Base-by-base conservation (phyloP, 2,888 invertebrate genomes). In the Noctua janthe region DNA sequence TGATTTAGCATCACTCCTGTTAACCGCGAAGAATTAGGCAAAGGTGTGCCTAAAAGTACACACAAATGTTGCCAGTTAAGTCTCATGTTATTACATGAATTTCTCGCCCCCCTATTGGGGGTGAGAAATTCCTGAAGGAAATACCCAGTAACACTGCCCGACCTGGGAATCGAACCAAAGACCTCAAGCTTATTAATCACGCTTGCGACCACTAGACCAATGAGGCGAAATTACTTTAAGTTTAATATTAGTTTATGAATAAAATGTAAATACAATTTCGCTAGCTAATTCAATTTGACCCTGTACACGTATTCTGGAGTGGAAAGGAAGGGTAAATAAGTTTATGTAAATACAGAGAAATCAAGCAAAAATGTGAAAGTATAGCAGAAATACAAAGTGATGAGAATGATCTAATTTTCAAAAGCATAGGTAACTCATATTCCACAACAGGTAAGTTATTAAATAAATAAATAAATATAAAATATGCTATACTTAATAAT, bases 391-490 rank as follows among this genome's bases (percentile, higher is more conserved):
- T 17, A 51, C 17, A 20, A 74, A 85, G 43, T 43, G 10, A 49
- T 17, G 15, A 56, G 13, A 17, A 62, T 20, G 5, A 17, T 51
- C 8, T 66, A 43, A 47, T 62, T 86, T 72, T 71, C 17, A 39
- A 71, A 69, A 67, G 51, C 13, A 43, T 17, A 84, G 85, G 85
- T 85, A 85, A 85, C 85, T 85, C 88, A 35, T 72, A 39, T 74
- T 72, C 85, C 88, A 85, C 88, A 74, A 76, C 54, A 74, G 71
- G 74, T 72, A 72, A 69, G 15, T 43, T 35, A 70, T 69, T 54
- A 39, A 59, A 86, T 71, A 83, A 39, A 86, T 71, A 83, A 39
- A 85, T 66, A 84, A 80, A 82, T 82, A 71, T 43, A 67, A 80
- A 56, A 66, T 51, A 71, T 13, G n/a, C 51, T 71, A 80, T 59